Percentiles rank a stretch among this genome's conserved stretches.
phyloP scores from a whole-genome alignment of 2,797 vertebrate genomes.

The Anas georgica region DNA sequence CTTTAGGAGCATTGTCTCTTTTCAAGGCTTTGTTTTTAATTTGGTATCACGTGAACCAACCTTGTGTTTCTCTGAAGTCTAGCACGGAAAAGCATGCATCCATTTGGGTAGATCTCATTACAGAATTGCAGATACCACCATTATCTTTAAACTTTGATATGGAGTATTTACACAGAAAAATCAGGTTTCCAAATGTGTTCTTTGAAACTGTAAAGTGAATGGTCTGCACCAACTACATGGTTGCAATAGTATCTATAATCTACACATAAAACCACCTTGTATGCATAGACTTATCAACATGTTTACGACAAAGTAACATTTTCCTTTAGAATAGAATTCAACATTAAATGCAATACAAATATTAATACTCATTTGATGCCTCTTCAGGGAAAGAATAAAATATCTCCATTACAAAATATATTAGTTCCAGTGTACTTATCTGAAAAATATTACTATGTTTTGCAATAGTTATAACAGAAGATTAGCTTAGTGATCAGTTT shows the following conservation, averaged over 20 bases:
- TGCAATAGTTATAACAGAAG: neutral
- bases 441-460: neutral
- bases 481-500: slow-evolving; percentile 1
- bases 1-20: neutral
- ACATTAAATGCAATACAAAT: neutral
- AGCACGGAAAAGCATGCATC: neutral
- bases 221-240: neutral
- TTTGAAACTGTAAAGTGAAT: neutral
- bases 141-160: neutral
- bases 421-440: neutral
- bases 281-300: neutral
- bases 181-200: neutral
- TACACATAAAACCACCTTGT: neutral
- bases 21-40: neutral
- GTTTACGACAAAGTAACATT: neutral
- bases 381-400: neutral
- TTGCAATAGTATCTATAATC: neutral
- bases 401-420: neutral
- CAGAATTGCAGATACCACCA: neutral
- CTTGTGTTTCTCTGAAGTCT: neutral
- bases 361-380: neutral
- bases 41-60: neutral
- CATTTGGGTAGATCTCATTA: neutral
- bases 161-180: neutral
- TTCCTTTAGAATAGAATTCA: neutral